Conservation (phyloP, 2,113 vertebrate species). For the Cricetomys ansorgei region DNA sequence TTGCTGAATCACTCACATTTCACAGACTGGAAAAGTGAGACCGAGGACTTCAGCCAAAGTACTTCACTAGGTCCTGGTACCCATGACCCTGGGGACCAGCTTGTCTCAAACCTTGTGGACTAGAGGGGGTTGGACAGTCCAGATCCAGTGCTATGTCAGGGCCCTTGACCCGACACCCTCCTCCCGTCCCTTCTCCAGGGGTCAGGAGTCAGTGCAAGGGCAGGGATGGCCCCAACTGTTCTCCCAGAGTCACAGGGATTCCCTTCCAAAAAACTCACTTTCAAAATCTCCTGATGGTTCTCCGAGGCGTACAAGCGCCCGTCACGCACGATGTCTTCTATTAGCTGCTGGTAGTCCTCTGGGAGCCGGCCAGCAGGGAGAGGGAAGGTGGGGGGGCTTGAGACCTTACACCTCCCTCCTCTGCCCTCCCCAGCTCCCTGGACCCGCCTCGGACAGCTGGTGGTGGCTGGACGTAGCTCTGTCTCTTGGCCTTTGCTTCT, state of each 20-base stretch:
- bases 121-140: too few species aligned
- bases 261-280: conserved; percentile 82
- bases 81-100: not conserved
- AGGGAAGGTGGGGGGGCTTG: not conserved
- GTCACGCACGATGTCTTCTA: conserved; percentile 96
- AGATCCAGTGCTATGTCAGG: not conserved
- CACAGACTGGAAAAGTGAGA: too few species aligned
- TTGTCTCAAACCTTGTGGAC: not conserved
- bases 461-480: not conserved
- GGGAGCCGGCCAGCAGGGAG: conserved; percentile 57
- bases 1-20: accelerated
- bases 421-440: not conserved
- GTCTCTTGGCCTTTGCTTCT: not conserved
- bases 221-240: not conserved
- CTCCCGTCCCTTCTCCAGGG: accelerated
- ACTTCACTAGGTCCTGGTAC: not conserved
- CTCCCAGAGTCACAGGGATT: accelerated
- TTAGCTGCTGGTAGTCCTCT: conserved; percentile 98
- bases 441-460: not conserved
- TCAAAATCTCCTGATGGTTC: conserved; percentile 97
- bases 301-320: conserved; percentile 95
- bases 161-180: too few species aligned
- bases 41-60: not conserved
- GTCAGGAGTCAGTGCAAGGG: not conserved
- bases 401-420: not conserved